phyloP scores from a whole-genome alignment of 1,140 invertebrate genomes.

The Trinorchestia longiramus region DNA sequence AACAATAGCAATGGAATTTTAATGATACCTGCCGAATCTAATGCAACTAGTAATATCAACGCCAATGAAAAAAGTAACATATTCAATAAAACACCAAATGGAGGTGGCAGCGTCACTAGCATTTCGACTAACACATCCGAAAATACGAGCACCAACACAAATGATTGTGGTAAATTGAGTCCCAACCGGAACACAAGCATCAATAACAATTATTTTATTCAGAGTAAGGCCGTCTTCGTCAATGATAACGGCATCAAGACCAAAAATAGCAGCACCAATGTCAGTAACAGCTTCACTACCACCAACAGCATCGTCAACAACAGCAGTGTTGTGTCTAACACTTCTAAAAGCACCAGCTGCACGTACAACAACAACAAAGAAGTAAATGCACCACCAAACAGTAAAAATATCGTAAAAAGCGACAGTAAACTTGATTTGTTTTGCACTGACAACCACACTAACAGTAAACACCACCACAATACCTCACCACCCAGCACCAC shows the following conservation, averaged over 20 bases:
- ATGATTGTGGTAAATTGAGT: background rate
- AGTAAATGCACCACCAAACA: too few relatives aligned
- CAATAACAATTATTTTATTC: background rate
- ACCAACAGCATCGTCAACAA: background rate
- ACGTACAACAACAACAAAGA: background rate
- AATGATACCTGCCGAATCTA: background rate
- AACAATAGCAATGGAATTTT: background rate
- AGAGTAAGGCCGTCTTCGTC: background rate
- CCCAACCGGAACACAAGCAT: background rate
- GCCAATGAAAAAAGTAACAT: background rate
- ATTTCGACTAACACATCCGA: background rate
- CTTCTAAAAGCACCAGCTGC: background rate
- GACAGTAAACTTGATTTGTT: too few relatives aligned
- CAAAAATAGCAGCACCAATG: background rate
- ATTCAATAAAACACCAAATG: background rate
- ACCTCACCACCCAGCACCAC: too few relatives aligned
- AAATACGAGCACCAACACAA: background rate
- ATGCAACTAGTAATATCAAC: background rate
- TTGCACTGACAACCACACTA: too few relatives aligned
- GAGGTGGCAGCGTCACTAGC: background rate
- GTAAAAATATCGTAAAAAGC: too few relatives aligned
- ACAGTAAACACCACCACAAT: too few relatives aligned
- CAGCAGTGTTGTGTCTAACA: conserved; percentile 80
- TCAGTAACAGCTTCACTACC: background rate
- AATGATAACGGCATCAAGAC: background rate